These are phyloP conservation scores for Schizopygopsis malacanthus DNA, from an alignment of 2,797 vertebrate species.

Conservation along the genomic window DNA sequence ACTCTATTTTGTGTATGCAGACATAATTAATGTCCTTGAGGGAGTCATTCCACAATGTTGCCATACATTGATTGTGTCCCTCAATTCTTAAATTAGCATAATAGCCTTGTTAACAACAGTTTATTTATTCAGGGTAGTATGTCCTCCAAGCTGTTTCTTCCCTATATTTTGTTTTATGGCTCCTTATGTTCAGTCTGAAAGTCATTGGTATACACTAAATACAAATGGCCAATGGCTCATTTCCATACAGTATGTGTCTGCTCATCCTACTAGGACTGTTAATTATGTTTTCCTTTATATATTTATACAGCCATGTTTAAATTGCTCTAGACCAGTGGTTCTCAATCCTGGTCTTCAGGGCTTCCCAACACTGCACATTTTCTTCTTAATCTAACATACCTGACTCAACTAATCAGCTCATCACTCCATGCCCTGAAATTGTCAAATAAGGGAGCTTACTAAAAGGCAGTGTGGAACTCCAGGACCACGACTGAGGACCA, in stretches of 20 bases:
- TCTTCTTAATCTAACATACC: slow-evolving; percentile 1
- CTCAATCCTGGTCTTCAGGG: neutral
- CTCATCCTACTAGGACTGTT: neutral
- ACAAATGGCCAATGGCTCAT: slow-evolving; percentile 31
- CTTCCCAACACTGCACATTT: neutral
- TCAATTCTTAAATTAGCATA: slow-evolving; percentile 55
- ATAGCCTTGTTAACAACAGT: slow-evolving; percentile 54
- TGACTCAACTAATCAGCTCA: neutral
- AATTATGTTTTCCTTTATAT: neutral
- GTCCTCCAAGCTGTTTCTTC: slow-evolving; percentile 31
- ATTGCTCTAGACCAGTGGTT: neutral
- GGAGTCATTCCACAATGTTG: slow-evolving; percentile 45
- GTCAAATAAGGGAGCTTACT: neutral
- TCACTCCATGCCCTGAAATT: neutral
- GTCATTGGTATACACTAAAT: slow-evolving; percentile 1
- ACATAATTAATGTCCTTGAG: slow-evolving; percentile 38
- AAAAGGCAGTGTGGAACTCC: neutral
- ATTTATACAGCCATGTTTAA: neutral
- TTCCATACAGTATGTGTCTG: slow-evolving; percentile 6
- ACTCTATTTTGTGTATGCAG: slow-evolving; percentile 34
- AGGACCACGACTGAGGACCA: neutral
- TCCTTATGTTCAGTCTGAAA: slow-evolving; percentile 36
- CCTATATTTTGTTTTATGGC: slow-evolving; percentile 35
- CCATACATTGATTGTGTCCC: slow-evolving; percentile 45
- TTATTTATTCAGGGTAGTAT: slow-evolving; percentile 50